Conservation (phyloP, 1,140 invertebrate species). For the Drosophila punjabiensis region DNA sequence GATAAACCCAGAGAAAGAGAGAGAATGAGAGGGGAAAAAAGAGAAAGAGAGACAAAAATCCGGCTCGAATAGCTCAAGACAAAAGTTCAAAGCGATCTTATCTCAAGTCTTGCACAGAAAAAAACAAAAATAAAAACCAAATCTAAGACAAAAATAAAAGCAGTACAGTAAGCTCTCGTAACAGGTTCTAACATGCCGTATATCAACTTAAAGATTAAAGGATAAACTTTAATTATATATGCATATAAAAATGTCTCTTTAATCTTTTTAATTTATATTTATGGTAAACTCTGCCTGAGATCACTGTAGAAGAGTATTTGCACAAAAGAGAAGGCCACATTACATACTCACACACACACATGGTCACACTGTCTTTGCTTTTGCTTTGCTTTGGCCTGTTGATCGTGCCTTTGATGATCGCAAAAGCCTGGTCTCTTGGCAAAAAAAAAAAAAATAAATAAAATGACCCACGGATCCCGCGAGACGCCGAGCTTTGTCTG, state of each 20-base stretch:
- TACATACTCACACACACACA: constrained; percentile 19
- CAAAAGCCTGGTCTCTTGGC: constrained; percentile 19
- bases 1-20: constrained; percentile 1
- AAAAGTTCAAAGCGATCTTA: constrained; percentile 66
- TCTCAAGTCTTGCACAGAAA: constrained; percentile 13
- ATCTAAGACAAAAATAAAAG: constrained; percentile 3
- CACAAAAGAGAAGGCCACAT: constrained; percentile 19
- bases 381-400: constrained; percentile 10
- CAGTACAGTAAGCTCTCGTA: not conserved
- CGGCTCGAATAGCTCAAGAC: constrained; percentile 52
- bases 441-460: not conserved
- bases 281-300: not conserved
- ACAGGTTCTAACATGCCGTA: not conserved
- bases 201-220: no score
- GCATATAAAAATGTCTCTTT: no score
- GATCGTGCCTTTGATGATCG: constrained; percentile 75
- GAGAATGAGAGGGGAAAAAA: not conserved
- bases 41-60: constrained; percentile 17
- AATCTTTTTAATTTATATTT: not conserved
- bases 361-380: constrained; percentile 27
- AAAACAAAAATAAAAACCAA: constrained; percentile 11
- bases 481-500: constrained; percentile 7
- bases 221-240: no score
- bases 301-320: constrained; percentile 11
- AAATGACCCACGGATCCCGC: constrained; percentile 30